Conservation (phyloP, 2,797 vertebrate genomes). For the Syngnathus acus region DNA sequence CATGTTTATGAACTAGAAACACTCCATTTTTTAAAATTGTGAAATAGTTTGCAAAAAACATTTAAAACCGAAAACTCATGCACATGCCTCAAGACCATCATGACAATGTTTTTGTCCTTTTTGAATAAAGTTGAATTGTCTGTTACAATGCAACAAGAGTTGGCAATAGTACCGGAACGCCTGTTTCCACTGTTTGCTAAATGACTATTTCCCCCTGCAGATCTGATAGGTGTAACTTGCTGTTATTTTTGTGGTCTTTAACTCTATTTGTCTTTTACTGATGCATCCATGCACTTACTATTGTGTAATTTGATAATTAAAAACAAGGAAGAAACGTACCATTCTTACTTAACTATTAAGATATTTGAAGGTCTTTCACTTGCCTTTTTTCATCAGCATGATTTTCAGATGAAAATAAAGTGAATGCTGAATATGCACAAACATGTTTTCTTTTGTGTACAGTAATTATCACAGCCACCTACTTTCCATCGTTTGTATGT, state of each 20-base stretch:
- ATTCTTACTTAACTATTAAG: constrained; percentile 47
- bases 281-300: constrained; percentile 66
- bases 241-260: constrained; percentile 36
- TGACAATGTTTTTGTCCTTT: constrained; percentile 15
- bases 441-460: background rate
- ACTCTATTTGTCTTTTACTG: constrained; percentile 41
- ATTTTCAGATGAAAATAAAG: constrained; percentile 53
- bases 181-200: background rate
- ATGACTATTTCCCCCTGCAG: background rate
- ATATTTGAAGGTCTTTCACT: constrained; percentile 45
- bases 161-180: constrained; percentile 1
- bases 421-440: constrained; percentile 26
- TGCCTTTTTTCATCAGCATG: constrained; percentile 49
- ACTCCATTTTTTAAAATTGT: no score
- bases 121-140: constrained; percentile 1
- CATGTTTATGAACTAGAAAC: no score
- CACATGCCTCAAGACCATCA: constrained; percentile 6
- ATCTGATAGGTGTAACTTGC: constrained; percentile 18
- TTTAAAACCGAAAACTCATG: no score
- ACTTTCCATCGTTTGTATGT: background rate
- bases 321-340: constrained; percentile 44
- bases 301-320: constrained; percentile 42
- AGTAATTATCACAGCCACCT: background rate
- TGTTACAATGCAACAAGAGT: constrained; percentile 1
- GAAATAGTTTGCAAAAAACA: no score